Evolutionary conservation across 2,888 invertebrate species (phyloP).

Genomic region (Apoda limacodes): DNA sequence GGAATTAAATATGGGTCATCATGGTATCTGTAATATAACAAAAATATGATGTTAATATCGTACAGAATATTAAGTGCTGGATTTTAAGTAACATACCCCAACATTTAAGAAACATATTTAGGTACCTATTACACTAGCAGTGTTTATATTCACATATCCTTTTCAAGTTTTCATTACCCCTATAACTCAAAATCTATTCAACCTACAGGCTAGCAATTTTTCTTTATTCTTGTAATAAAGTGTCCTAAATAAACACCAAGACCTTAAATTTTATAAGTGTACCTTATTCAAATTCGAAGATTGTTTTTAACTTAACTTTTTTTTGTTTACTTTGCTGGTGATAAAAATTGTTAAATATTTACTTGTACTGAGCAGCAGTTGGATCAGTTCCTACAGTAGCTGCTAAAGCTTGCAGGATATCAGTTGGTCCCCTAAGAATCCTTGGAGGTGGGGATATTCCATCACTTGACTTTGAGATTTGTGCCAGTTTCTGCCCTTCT

Average conservation of each 20-base stretch:
- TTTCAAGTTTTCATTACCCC: too few species aligned
- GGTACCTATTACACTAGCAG: too few species aligned
- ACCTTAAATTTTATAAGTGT: too few species aligned
- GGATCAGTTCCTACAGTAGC: conserved; percentile 83
- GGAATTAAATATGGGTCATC: conserved; percentile 93
- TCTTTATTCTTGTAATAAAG: too few species aligned
- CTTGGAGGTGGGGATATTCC: conserved; percentile 72
- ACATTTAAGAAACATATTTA: background rate
- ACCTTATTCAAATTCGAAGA: too few species aligned
- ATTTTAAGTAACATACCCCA: background rate
- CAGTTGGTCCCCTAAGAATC: conserved; percentile 83
- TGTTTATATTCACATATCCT: too few species aligned
- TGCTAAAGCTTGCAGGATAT: conserved; percentile 83
- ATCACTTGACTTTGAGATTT: conserved; percentile 37
- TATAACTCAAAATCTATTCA: too few species aligned
- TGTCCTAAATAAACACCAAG: too few species aligned
- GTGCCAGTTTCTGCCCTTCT: conserved; percentile 51
- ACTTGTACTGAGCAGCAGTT: conserved; percentile 89
- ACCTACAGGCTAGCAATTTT: too few species aligned
- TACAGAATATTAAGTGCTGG: background rate
- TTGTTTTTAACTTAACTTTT: too few species aligned
- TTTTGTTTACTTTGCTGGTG: too few species aligned
- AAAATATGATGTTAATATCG: conserved; percentile 1
- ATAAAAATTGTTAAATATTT: conserved; percentile 21
- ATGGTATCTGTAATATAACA: conserved; percentile 71